These are phyloP conservation scores for Uloborus plumipes DNA, from an alignment of 2,888 invertebrate genomes.

Conservation along the genomic window DNA sequence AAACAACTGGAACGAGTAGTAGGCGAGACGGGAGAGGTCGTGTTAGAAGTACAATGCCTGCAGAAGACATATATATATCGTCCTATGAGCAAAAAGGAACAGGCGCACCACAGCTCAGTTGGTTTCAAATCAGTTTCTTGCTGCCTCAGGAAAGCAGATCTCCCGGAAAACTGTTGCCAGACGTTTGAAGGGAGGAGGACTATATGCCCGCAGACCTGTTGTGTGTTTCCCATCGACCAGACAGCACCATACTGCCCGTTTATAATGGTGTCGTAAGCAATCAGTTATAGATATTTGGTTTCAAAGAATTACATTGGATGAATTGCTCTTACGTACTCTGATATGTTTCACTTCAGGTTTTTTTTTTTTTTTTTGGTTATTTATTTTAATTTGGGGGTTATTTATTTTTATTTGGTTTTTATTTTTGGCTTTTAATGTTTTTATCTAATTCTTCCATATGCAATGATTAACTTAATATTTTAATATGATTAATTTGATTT, in stretches of 20 bases:
- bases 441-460: no score
- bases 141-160: neutral
- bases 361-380: no score
- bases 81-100: conserved; percentile 7
- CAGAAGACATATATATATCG: conserved; percentile 6
- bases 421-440: no score
- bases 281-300: no score
- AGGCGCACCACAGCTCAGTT: no score
- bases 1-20: conserved; percentile 10
- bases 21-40: conserved; percentile 3
- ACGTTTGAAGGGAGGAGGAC: conserved; percentile 4
- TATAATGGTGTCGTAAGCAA: conserved; percentile 23
- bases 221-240: conserved; percentile 9
- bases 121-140: neutral
- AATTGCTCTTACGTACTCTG: no score
- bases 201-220: conserved; percentile 6
- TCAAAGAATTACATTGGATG: no score
- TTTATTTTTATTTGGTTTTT: no score
- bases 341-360: no score
- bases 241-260: conserved; percentile 11
- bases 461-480: no score
- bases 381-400: no score
- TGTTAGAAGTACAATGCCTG: conserved; percentile 5
- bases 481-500: no score
- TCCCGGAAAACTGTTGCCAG: conserved; percentile 14